Evolutionary conservation across 1,140 invertebrate species (phyloP), one percentile per base, ranked within the genome.

Genomic region (Rhyacophila brunnea): DNA sequence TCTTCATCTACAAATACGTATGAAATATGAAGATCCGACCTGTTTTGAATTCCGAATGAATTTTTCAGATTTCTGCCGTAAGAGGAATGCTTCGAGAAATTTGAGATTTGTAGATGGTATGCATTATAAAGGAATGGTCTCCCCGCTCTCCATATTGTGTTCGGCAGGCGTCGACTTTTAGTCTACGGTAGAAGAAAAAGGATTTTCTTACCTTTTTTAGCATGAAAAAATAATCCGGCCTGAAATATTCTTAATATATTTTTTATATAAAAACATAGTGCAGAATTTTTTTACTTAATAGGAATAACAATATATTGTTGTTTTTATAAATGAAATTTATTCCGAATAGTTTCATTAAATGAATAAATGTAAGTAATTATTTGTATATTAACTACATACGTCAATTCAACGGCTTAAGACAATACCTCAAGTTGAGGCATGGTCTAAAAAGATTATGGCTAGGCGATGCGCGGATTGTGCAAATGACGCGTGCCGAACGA

Each of bases 41-140:
- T 64, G 62, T 60, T 64, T 60, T 60, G 62, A 64, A 64, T 64
- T 64, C 62, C 47, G 48, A 64, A 44, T 58, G 62, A 64, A 64
- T 64, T 64, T 64, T 64, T 58, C 62, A 64, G 62, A 64, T 64
- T 64, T 64, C 58, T 64, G n/a, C 54, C 52, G 35, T 47, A 52
- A 36, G 48, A 64, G 53, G 62, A 64, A 64, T 64, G 43, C 58
- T 53, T 51, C 53, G 58, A 64, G 58, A 64, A 48, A 64, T 64
- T 40, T 35, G 57, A 60, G 58, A 64, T 64, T 60, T 64, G 62
- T 55, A 53, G 54, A 64, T 60, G 62, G 62, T 60, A 64, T 64
- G 62, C 57, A 53, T 51, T 62, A 58, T 48, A 35, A 42, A 34
- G 50, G 56, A 50, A 57, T 48, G 38, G 14, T 45, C 17, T 48